Evolutionary conservation across 1,140 invertebrate genomes (phyloP).

Genomic region (Aleiodes sp.): DNA sequence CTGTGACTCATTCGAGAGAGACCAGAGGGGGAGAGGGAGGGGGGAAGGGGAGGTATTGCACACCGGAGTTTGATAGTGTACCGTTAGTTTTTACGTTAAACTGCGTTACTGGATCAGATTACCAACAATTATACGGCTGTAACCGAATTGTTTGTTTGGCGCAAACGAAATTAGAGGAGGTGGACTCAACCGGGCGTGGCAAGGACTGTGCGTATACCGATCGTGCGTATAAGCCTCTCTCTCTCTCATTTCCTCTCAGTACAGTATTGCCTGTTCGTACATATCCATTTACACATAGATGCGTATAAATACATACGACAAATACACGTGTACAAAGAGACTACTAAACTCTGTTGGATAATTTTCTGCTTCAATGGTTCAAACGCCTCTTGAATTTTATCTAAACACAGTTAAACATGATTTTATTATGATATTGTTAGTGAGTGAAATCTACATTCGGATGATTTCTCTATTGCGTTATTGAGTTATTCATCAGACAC

Average conservation of each 20-base stretch:
- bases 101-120: slow-evolving; percentile 52
- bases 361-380: not conserved
- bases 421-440: not conserved
- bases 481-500: too few species aligned
- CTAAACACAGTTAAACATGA: not conserved
- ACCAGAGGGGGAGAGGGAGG: not conserved
- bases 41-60: not conserved
- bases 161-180: slow-evolving; percentile 42
- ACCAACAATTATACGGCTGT: slow-evolving; percentile 50
- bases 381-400: not conserved
- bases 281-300: not conserved
- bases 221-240: slow-evolving; percentile 7
- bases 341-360: not conserved
- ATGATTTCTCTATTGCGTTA: too few species aligned
- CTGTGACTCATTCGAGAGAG: not conserved
- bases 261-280: too few species aligned
- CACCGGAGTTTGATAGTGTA: not conserved
- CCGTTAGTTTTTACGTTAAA: slow-evolving; percentile 44
- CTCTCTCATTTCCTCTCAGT: too few species aligned
- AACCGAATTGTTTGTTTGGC: slow-evolving; percentile 49
- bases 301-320: slow-evolving; percentile 1
- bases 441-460: too few species aligned
- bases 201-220: slow-evolving; percentile 18
- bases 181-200: slow-evolving; percentile 13
- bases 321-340: slow-evolving; percentile 10